Evolutionary conservation across 1,140 invertebrate species (phyloP), one percentile per base, ranked within the genome.

Genomic region (silkworm (Bombyx mori)): DNA sequence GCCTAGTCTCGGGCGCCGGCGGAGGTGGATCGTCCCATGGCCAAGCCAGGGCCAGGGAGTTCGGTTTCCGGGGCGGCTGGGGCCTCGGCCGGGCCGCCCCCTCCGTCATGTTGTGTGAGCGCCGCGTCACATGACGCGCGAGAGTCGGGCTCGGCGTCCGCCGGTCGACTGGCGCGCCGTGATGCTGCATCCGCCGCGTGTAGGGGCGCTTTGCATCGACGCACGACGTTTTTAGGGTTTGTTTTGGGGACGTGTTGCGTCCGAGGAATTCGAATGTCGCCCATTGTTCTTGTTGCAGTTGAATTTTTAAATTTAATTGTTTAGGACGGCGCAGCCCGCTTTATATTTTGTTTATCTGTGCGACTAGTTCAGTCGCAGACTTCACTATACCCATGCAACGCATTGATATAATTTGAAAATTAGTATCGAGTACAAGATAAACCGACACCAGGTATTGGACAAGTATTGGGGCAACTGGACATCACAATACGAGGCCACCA

Each of bases 11-110:
- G 7, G 85, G 82, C 0, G 85, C 82, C 22, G 84, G 84, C 52
- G 84, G 84, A 7, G 82, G 85, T 51, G 82, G 81, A 42, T 87
- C 82, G 77, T 80, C 80, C 60, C 74, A 78, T 35, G 79, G 73
- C 75, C 77, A 83, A 7, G 69, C 66, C 43, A 83, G 75, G 55
- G 71, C 74, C 57, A 86, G 68, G 56, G 76, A 79, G 75, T 86
- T 77, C 56, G 82, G 82, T 71, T 86, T 86, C 60, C 80, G 80
- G 75, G 82, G 82, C 77, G 82, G 82, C 75, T 80, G 77, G 60
- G 82, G 82, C 79, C 79, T 70, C 52, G 75, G 79, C 77, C 79
- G 71, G 68, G 71, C 79, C 77, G 79, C 79, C 76, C 77, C 79
- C 71, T 80, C 80, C 68, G 75, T 82, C 82, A 82, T 82, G 73